A percentile compares a stretch with the other conserved stretches of the same genome.
phyloP scores from a whole-genome alignment of 2,888 invertebrate genomes.

The Aspidiotus rigidus region DNA sequence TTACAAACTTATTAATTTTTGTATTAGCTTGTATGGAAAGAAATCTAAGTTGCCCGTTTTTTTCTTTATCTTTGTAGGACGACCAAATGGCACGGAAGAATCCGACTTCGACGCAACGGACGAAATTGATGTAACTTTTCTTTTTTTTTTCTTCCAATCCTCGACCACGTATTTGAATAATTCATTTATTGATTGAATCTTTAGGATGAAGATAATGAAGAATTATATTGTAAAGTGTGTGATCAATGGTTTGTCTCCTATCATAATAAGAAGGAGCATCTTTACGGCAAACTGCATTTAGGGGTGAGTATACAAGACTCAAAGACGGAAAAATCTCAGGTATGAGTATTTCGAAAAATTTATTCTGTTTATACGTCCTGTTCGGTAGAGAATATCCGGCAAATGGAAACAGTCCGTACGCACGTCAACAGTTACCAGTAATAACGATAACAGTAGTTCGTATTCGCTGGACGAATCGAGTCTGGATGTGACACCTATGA shows the following conservation, averaged over 20 bases:
- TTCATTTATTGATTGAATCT: constrained; percentile 32
- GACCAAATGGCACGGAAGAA: constrained; percentile 40
- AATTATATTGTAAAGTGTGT: constrained; percentile 51
- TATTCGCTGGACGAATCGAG: constrained; percentile 44
- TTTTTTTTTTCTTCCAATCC: too few species aligned
- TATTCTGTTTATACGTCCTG: too few species aligned
- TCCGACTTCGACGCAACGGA: constrained; percentile 49
- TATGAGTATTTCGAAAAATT: too few species aligned
- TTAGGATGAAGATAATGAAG: constrained; percentile 51
- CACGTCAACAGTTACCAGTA: constrained; percentile 30
- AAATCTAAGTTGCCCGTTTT: not conserved
- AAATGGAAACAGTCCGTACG: constrained; percentile 28
- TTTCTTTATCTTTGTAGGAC: constrained; percentile 35
- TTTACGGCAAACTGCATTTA: constrained; percentile 51
- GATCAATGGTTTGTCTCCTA: constrained; percentile 52
- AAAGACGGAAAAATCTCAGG: too few species aligned
- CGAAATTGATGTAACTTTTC: constrained; percentile 34
- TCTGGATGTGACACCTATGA: constrained; percentile 42
- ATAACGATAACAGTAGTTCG: constrained; percentile 39
- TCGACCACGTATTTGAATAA: not conserved
- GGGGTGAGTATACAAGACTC: constrained; percentile 38
- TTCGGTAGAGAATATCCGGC: constrained; percentile 17
- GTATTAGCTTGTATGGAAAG: not conserved
- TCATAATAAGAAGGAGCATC: constrained; percentile 52
- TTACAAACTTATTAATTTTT: too few species aligned